These are phyloP conservation scores for Mesaphorura yosii DNA, from an alignment of 1,140 invertebrate genomes.

Conservation along the genomic window DNA sequence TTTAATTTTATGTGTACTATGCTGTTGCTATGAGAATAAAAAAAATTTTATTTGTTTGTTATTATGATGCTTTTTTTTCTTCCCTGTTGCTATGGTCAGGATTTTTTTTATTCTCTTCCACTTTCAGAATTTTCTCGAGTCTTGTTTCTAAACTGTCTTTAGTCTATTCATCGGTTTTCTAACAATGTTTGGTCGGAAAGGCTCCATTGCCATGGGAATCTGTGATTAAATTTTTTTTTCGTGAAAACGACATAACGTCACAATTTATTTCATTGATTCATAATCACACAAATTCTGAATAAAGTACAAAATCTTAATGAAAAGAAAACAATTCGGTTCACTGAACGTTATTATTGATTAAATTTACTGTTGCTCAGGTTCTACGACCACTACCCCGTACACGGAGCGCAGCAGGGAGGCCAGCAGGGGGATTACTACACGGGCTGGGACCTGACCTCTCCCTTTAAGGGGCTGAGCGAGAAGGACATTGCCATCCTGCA, in stretches of 20 bases:
- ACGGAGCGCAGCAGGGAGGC: not conserved
- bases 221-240: not conserved
- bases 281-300: not conserved
- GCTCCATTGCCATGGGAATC: not conserved
- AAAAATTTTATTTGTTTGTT: not conserved
- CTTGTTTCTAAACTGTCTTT: no score
- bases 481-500: not conserved
- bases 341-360: not conserved
- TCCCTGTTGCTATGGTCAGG: not conserved
- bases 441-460: not conserved
- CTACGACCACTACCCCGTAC: conserved; percentile 3
- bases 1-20: not conserved
- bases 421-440: not conserved
- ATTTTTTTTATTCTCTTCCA: not conserved
- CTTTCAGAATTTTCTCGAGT: no score
- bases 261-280: no score
- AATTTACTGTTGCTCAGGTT: not conserved
- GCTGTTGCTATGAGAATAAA: not conserved
- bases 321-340: not conserved
- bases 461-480: not conserved
- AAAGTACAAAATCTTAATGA: not conserved
- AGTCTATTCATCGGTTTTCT: not conserved
- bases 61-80: not conserved
- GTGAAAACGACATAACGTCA: not conserved
- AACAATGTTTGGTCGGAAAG: not conserved